Evolutionary conservation across 2,113 vertebrate species (phyloP), one percentile per base, ranked within the genome.

Genomic region (Lamprologus ornatipinnis): DNA sequence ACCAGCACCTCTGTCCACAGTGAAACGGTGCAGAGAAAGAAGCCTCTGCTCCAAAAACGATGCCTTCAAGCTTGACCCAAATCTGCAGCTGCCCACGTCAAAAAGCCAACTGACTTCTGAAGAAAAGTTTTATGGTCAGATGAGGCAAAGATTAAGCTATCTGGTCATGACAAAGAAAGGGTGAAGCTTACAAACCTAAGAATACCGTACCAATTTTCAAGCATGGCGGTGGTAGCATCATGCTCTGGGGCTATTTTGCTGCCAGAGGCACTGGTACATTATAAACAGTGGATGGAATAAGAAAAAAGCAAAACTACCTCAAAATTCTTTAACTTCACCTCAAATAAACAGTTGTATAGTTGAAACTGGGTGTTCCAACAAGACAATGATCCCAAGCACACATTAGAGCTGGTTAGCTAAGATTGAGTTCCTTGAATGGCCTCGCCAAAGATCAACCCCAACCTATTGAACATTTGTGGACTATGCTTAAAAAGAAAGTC

Each of bases 51-150:
- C 65, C 65, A 23, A 15, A 42, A 42, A 42, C 0, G 3, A 40
- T 11, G 13, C 65, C 35, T 70, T 70, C 13, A 42, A 42, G 13
- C 65, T 70, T 42, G 12, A 70, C 37, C 37, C 21, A 70, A 2
- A 42, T 26, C 1, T 42, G 35, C 35, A 40, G 60, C 0, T 65
- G 6, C 33, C 33, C 19, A n/a, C 3, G 0, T 42, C n/a, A 3
- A 9, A 70, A 40, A 70, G 7, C 65, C 65, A 70, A 23, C 35
- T 70, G n/a, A 40, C n/a, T 40, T 70, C 35, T 68, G 0, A 37
- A 7, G 31, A 37, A 65, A 65, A 0, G 5, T 23, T 70, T 42
- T 40, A 3, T 23, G 63, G 35, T 23, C 1, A 70, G 35, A 42
- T 23, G 5, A 23, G 60, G 6, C 33, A 65, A 65, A 65, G 4